phyloP scores from a whole-genome alignment of 2,113 vertebrate species.

The Megaceryle torquata region DNA sequence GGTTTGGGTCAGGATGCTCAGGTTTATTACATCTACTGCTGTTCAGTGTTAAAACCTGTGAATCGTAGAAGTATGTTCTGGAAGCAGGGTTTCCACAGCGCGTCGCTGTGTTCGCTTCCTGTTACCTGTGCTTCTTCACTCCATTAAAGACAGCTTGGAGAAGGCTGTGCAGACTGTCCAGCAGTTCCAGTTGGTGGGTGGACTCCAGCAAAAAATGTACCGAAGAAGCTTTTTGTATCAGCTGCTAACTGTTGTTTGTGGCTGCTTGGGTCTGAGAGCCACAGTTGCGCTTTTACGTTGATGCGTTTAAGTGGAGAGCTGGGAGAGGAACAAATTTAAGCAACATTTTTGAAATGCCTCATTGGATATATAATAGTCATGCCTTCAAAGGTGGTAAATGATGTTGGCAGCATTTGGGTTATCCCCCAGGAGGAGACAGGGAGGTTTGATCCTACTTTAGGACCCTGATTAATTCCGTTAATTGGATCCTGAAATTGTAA shows the following conservation, averaged over 20 bases:
- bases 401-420: constrained; percentile 30
- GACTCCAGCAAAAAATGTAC: neutral
- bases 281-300: neutral
- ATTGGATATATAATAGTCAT: neutral
- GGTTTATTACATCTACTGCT: neutral
- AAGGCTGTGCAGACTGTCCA: neutral
- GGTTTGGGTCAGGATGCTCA: neutral
- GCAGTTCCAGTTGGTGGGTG: neutral
- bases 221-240: neutral
- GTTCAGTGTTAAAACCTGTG: neutral
- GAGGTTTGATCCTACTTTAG: constrained; percentile 12
- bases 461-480: constrained; percentile 13
- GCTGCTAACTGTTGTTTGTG: neutral
- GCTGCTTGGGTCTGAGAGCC: neutral
- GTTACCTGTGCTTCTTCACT: neutral
- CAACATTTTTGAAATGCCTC: neutral
- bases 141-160: neutral
- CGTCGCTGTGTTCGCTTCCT: neutral
- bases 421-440: neutral
- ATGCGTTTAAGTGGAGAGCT: neutral
- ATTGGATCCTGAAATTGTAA: neutral
- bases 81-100: neutral
- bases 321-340: neutral
- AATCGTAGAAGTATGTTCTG: neutral
- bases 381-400: neutral